Evolutionary conservation across 2,113 vertebrate genomes (phyloP).

Genomic region (Grallaria varia): DNA sequence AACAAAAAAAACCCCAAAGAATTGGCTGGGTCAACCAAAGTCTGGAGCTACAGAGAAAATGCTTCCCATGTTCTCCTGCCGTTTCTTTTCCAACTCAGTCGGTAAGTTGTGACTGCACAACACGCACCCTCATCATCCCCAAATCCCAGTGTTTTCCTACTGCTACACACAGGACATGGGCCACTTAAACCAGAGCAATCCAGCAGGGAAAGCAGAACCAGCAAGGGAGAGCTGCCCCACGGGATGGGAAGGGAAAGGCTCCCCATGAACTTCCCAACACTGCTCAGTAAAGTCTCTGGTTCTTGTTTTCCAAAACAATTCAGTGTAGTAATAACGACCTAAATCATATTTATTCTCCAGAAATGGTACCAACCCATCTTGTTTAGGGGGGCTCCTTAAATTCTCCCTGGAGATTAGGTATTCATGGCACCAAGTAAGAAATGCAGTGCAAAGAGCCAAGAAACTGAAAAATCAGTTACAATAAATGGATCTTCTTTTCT

Average conservation of each 20-base stretch:
- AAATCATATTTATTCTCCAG: not conserved
- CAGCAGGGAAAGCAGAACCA: not conserved
- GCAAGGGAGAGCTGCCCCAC: not conserved
- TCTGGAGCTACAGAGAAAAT: not conserved
- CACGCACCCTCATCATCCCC: no score
- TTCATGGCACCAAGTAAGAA: not conserved
- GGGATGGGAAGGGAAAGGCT: not conserved
- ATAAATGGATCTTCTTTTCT: not conserved
- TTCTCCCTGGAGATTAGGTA: not conserved
- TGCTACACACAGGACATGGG: not conserved
- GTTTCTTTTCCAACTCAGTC: not conserved
- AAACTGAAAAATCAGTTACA: not conserved
- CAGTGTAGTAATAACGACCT: accelerated
- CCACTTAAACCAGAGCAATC: not conserved
- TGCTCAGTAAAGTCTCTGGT: not conserved
- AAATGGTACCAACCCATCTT: not conserved
- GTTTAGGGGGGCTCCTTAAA: not conserved
- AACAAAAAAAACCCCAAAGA: no score
- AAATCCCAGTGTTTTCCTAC: not conserved
- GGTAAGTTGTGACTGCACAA: not conserved
- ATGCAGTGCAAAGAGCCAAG: not conserved
- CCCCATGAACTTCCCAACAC: not conserved
- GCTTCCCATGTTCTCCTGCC: not conserved
- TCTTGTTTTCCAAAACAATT: not conserved
- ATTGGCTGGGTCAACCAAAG: not conserved